Evolutionary conservation across 2,888 invertebrate genomes (phyloP).

Genomic region (Auanema sp.): DNA sequence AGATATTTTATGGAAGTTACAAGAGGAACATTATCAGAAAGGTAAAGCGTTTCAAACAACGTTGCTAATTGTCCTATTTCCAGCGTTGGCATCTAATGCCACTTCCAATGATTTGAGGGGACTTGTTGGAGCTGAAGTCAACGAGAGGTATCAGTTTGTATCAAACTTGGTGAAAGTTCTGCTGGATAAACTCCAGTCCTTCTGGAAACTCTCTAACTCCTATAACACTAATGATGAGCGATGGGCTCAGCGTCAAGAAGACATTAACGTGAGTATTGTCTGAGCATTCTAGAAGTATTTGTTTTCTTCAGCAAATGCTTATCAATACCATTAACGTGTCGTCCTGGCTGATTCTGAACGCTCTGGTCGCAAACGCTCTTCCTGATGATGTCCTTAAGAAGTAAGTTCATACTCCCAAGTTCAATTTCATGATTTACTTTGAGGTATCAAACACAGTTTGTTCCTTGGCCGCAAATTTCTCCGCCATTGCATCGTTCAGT

Average conservation of each 20-base stretch:
- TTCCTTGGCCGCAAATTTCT: conserved; percentile 52
- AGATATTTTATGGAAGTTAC: conserved; percentile 73
- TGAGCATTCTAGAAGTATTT: neutral
- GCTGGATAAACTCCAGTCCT: conserved; percentile 72
- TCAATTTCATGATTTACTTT: neutral
- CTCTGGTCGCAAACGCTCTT: conserved; percentile 55
- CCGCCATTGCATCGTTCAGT: conserved; percentile 35
- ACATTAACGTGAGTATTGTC: conserved; percentile 54
- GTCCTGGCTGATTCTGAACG: conserved; percentile 63
- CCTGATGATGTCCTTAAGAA: conserved; percentile 39
- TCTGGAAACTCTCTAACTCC: conserved; percentile 92
- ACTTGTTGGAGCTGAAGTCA: conserved; percentile 17
- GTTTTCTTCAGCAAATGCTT: conserved; percentile 59
- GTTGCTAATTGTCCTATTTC: neutral
- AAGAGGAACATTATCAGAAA: conserved; percentile 40
- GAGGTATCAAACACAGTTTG: conserved; percentile 50
- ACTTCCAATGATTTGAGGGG: conserved; percentile 4
- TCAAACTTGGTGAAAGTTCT: conserved; percentile 80
- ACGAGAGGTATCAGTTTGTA: conserved; percentile 74
- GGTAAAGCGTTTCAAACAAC: neutral
- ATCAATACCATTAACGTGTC: conserved; percentile 59
- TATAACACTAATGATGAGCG: conserved; percentile 84
- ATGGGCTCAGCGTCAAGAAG: conserved; percentile 66
- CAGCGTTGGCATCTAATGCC: conserved; percentile 7
- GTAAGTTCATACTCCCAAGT: conserved; percentile 12